Base-by-base conservation (phyloP, 2,113 vertebrate species). In the Cavia aperea region DNA sequence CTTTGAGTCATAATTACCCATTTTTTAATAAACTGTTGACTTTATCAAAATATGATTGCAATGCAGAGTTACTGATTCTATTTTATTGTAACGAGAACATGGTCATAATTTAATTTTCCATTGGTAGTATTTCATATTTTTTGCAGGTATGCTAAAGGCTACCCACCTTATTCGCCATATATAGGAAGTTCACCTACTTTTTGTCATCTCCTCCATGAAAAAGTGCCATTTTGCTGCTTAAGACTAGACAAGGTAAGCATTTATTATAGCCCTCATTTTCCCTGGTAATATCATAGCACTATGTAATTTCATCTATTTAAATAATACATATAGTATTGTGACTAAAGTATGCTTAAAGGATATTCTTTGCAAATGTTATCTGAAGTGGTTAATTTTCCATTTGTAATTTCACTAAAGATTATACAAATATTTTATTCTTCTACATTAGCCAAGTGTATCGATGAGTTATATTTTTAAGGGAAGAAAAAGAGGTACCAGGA, bases 161-260 rank as follows among this genome's bases (percentile, higher is more conserved):
- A 99, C 95, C 99, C 99, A 62, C 99, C 99, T 77, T 99, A 99
- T 94, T 99, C 99, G 0, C 99, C 99, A 3, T 99, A 99, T 93
- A 99, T 99, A 51, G 99, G 99, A 97, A 99, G 99, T 93, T 99
- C 99, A 81, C 99, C 99, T 14, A 99, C 99, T 1, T 98, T 99
- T 95, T 99, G 99, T 93, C 99, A 99, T 96, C 98, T 99, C 54
- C 98, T 99, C 39, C 98, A 98, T 77, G 98, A 99, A 97, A 99
- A 99, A 97, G 98, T 99, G 88, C 98, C 98, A 16, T 99, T 99
- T 97, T 99, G 99, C 96, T 99, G 99, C 96, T 97, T 99, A 72
- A 98, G 99, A 63, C 96, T 99, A 70, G 99, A 99, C 95, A 99
- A 99, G 99, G 99, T 99, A 96, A 97, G 93, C 1, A 19, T 2